These are phyloP conservation scores for Malthinus seriepunctatus DNA, from an alignment of 2,888 invertebrate genomes.

Conservation along the genomic window DNA sequence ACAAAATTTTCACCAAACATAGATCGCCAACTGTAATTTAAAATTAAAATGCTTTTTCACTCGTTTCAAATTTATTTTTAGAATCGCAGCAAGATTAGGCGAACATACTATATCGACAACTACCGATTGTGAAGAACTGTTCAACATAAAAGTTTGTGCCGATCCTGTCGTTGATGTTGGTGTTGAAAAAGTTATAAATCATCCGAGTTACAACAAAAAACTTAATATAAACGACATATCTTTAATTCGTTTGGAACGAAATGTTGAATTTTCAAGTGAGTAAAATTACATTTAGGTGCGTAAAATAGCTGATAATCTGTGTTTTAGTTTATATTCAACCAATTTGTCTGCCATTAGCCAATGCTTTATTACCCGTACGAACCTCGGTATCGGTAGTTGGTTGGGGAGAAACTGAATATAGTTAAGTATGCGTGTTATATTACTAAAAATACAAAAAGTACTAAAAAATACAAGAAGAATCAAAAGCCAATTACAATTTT, in stretches of 20 bases:
- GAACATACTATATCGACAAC: constrained; percentile 52
- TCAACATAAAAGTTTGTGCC: constrained; percentile 49
- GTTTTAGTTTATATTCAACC: not conserved
- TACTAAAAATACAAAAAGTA: constrained; percentile 38
- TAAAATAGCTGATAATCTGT: too few species aligned
- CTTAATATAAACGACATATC: constrained; percentile 52
- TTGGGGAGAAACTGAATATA: constrained; percentile 1
- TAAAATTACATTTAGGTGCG: not conserved
- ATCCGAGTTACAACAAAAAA: constrained; percentile 45
- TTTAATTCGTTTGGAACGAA: constrained; percentile 45
- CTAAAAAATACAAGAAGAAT: constrained; percentile 39
- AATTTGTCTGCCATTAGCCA: not conserved
- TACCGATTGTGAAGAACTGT: constrained; percentile 49
- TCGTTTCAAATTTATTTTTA: not conserved
- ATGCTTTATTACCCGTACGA: constrained; percentile 28
- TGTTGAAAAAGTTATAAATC: constrained; percentile 49
- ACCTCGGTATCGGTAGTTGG: not conserved
- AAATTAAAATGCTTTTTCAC: too few species aligned
- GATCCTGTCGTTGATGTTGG: constrained; percentile 44
- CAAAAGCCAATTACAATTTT: too few species aligned
- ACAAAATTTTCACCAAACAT: not conserved
- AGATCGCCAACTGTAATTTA: too few species aligned
- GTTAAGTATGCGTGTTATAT: constrained; percentile 38
- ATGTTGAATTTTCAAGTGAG: constrained; percentile 52
- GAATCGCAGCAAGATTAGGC: constrained; percentile 55